Conservation (phyloP, 2,888 invertebrate genomes). For the Vesta saturnalis region DNA sequence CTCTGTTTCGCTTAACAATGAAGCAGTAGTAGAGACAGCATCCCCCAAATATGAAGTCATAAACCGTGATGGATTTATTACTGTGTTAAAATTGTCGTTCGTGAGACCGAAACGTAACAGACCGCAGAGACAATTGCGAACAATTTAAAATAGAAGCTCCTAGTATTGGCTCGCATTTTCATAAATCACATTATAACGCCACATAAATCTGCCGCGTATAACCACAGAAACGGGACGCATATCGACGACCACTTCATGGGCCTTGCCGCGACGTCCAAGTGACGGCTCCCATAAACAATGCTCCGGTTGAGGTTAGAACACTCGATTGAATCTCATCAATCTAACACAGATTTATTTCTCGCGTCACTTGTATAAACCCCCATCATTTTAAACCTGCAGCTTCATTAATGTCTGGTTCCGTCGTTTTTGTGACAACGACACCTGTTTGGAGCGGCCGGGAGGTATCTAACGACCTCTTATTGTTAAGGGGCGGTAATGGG, state of each 20-base stretch:
- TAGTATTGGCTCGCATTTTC: constrained; percentile 53
- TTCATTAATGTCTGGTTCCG: constrained; percentile 51
- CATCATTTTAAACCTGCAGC: constrained; percentile 44
- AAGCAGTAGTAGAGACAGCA: constrained; percentile 26
- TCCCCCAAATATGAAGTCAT: constrained; percentile 46
- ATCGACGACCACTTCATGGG: constrained; percentile 54
- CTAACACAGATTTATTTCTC: constrained; percentile 45
- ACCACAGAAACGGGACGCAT: constrained; percentile 54
- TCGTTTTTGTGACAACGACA: constrained; percentile 56
- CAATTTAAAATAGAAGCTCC: constrained; percentile 41
- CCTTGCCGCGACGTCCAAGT: constrained; percentile 52
- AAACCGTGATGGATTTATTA: constrained; percentile 48
- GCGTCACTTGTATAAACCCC: constrained; percentile 40
- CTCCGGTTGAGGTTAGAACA: constrained; percentile 53
- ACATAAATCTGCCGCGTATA: constrained; percentile 59
- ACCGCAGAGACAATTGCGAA: constrained; percentile 43
- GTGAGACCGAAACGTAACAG: constrained; percentile 42
- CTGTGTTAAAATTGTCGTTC: constrained; percentile 47
- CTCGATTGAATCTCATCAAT: constrained; percentile 58
- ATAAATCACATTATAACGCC: constrained; percentile 59
- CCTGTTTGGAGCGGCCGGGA: constrained; percentile 54
- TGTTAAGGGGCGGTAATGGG: constrained; percentile 57
- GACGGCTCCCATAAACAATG: constrained; percentile 55
- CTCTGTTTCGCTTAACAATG: constrained; percentile 41
- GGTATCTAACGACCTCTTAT: constrained; percentile 56